Base-by-base conservation (phyloP, 2,888 invertebrate genomes). In the Pasiphila rectangulata region DNA sequence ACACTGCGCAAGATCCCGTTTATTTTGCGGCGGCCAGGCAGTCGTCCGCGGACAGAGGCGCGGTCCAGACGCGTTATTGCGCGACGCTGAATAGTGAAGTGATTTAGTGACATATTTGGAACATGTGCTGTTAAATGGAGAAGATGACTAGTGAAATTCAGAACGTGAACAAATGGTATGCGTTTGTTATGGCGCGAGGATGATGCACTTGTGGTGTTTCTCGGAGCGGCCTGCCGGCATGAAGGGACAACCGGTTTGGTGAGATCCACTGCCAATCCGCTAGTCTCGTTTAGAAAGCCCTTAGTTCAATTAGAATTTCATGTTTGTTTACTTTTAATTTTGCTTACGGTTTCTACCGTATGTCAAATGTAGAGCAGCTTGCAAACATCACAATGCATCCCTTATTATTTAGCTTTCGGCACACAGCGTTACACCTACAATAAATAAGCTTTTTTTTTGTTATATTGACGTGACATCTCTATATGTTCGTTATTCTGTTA, bases 221-320 rank as follows among this genome's bases (percentile, higher is more conserved):
- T 69, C 76, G 63, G 79, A 77, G 61, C 72, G 73, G 65, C 65
- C 64, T 59, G 69, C 74, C 75, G 78, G 78, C 72, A 87, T 88
- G 87, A 86, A 84, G 82, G 88, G 85, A 63, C 85, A 84, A 85
- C 87, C 88, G 85, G 87, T 88, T 83, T 88, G 87, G 87, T 88
- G 76, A 88, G 86, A 78, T 70, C 72, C 75, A 69, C 68, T 70
- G 63, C 72, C 70, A 69, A 77, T 69, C 69, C 60, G 67, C 69
- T 52, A 47, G 44, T 27, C 25, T 56, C 54, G 64, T 66, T 54
- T 71, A 71, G 72, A 71, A 66, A 68, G 59, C 64, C 64, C 60
- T 61, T 38, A 30, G 5, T 44, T 59, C 53, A 54, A 54, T 46
- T 47, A 19, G 46, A 44, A 40, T n/a, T n/a, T 41, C n/a, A 16